Percentiles rank a stretch among this genome's conserved stretches.
Conservation (phyloP, 2,113 vertebrate species). For the Leucoraja erinaceus region DNA sequence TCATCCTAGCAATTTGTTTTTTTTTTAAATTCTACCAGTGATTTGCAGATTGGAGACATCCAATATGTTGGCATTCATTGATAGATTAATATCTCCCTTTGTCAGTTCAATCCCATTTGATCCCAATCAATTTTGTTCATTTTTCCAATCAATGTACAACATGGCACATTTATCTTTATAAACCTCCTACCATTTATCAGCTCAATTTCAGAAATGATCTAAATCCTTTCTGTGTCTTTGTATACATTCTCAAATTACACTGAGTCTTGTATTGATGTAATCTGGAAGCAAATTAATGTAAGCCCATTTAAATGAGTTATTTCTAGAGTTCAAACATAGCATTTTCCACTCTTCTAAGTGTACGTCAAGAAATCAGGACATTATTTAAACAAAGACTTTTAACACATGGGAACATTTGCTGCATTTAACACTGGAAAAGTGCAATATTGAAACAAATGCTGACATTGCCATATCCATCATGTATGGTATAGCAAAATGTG, state of each 20-base stretch:
- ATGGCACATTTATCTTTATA: neutral
- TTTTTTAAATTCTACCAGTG: neutral
- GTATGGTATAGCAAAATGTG: neutral
- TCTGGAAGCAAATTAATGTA: neutral
- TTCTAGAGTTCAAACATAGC: neutral
- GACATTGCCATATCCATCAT: too few relatives aligned
- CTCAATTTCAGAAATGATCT: neutral
- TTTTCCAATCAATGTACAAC: neutral
- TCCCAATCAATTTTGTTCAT: too few relatives aligned
- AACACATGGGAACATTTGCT: neutral
- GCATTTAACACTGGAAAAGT: neutral
- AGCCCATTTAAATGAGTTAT: neutral
- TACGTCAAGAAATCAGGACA: neutral
- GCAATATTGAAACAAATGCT: neutral
- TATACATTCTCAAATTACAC: neutral
- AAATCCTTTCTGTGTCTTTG: slow-evolving; percentile 4
- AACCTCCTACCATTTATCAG: neutral
- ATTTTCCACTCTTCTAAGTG: neutral
- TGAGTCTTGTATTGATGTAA: neutral
- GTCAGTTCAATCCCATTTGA: neutral
- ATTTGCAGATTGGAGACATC: neutral
- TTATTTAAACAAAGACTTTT: neutral
- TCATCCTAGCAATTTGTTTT: neutral
- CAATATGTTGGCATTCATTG: neutral
- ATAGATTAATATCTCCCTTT: neutral